Evolutionary conservation across 1,140 invertebrate genomes (phyloP), one percentile per base, ranked within the genome.

Genomic region (Trichonephila inaurata): DNA sequence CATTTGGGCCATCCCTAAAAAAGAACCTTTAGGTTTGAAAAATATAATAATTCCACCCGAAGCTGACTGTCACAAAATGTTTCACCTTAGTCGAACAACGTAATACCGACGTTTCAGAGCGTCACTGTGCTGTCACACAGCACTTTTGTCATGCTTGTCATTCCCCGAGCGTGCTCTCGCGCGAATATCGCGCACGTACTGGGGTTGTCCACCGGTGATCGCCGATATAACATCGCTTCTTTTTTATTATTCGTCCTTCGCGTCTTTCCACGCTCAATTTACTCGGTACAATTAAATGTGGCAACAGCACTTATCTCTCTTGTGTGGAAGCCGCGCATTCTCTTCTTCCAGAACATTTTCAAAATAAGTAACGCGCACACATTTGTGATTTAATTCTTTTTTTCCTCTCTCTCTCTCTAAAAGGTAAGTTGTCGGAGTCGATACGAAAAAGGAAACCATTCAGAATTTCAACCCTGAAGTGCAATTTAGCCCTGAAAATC

Each of bases 221-320:
- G 18, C 16, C 21, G 21, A 64, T 64, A 21, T 14, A 64, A 6
- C 62, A 64, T 64, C 18, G 14, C 21, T 62, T 64, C 21, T 64
- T 16, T 64, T 64, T 40, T 40, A 1, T 40, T 6, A 40, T 77
- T 24, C 72, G 72, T 24, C 72, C 72, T 77, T 77, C 44, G 44
- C 19, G 19, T 83, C 51, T 83, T 51, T 51, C 81, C n/a, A 83
- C 81, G 81, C 81, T 83, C 81, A 83, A 83, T 83, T 83, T 51
- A n/a, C 81, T 58, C 40, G 40, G 18, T 51, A 83, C 44, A 83
- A 83, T 83, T 51, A 21, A 83, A 18, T 83, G 44, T 0, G 40
- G 44, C 40, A 82, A 82, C 18, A 82, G 40, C 40, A 83, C 81
- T 83, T 51, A 83, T 21, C 44, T 28, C 44, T 83, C 24, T 21